Base-by-base conservation (phyloP, 2,113 vertebrate species). In the Pachyramphus minor region DNA sequence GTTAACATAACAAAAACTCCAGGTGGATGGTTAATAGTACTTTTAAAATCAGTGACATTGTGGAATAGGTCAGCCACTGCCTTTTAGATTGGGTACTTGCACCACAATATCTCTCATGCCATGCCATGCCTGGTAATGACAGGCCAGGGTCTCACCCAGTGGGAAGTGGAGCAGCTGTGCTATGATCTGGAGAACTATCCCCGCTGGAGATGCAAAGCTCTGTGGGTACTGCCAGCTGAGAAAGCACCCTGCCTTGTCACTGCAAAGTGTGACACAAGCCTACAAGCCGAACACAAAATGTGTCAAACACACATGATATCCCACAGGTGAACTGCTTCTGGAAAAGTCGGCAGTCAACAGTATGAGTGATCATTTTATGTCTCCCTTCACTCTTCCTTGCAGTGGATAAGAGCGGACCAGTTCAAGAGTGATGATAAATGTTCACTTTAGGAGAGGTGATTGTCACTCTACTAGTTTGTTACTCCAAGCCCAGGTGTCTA, bases 1-100 rank as follows among this genome's bases (percentile, higher is more conserved):
- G 93, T 92, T 94, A 94, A 95, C 77, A 80, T 91, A 96, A 97
- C 63, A 87, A 95, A 96, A 97, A 85, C 89, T 87, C 84, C 85
- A 97, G 94, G 97, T 96, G 90, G 95, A 97, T 96, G 96, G 95
- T 97, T 98, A 97, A 96, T 69, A 91, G 74, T 59, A 90, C 89
- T 96, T 95, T 96, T 89, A 95, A 81, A 93, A 94, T 69, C 94
- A 71, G 55, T 95, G 95, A 74, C 84, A 63, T 83, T 80, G 60
- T 69, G 62, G 89, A 94, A 82, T 45, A 90, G 91, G 88, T 93
- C 92, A 96, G 25, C 67, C 74, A 47, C 68, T 68, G 53, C 77
- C 62, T 92, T 95, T 97, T 96, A 88, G 89, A 80, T 87, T 72
- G 91, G 93, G 68, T 95, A 77, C 58, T 53, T 80, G 77, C 66